These are phyloP conservation scores for Cavia porcellus DNA, from an alignment of 2,113 vertebrate species.

Conservation along the genomic window DNA sequence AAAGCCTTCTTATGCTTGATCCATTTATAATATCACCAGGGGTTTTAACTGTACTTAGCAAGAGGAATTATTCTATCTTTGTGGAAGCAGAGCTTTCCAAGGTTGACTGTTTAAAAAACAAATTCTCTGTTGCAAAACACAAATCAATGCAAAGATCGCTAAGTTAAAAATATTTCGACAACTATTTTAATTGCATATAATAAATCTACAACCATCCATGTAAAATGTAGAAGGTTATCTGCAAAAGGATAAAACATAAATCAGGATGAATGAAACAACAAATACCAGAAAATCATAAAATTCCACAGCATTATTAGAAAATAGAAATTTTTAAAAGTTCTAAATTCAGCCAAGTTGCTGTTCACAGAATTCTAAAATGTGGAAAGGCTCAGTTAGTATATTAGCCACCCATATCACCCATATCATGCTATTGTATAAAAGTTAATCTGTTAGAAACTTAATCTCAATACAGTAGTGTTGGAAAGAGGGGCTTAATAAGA, in stretches of 20 bases:
- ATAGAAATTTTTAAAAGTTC: not conserved
- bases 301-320: not conserved
- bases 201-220: not conserved
- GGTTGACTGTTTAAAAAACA: not conserved
- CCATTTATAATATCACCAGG: not conserved
- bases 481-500: not conserved
- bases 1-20: not conserved
- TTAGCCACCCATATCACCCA: not conserved
- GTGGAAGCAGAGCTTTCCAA: not conserved
- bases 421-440: not conserved
- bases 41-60: not conserved
- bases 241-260: slow-evolving; percentile 34
- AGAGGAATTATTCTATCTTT: not conserved
- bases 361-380: not conserved
- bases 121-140: slow-evolving; percentile 2
- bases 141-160: not conserved
- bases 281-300: slow-evolving; percentile 19
- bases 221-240: not conserved
- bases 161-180: not conserved
- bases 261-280: not conserved
- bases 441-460: not conserved
- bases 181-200: not conserved
- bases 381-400: not conserved
- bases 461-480: not conserved
- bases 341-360: not conserved